These are phyloP conservation scores for Leucozona laternaria DNA, from an alignment of 2,888 invertebrate species.

Conservation along the genomic window DNA sequence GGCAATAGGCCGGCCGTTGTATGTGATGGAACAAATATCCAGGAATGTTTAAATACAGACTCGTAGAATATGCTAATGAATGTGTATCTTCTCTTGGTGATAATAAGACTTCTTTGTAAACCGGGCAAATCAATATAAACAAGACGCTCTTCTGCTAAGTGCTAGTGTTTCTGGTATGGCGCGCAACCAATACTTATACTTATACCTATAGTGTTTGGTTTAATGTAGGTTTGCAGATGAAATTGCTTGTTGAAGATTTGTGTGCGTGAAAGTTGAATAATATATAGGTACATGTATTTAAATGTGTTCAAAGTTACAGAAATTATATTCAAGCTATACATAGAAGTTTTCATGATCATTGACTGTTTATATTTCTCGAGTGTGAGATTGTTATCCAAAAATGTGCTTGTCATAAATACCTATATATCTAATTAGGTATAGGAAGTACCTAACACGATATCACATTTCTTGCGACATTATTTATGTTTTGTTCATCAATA, in stretches of 20 bases:
- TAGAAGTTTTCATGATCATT: neutral
- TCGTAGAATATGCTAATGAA: constrained; percentile 57
- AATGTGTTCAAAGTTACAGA: neutral
- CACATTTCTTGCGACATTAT: too few species aligned
- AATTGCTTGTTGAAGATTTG: neutral
- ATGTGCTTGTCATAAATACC: too few species aligned
- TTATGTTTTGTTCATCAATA: too few species aligned
- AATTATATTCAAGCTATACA: neutral
- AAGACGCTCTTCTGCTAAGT: constrained; percentile 28
- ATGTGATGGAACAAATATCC: constrained; percentile 33
- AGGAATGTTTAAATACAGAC: constrained; percentile 51
- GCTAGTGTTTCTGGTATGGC: constrained; percentile 22
- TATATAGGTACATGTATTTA: neutral
- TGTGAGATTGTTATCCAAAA: too few species aligned
- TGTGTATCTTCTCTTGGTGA: constrained; percentile 21
- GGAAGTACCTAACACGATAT: too few species aligned
- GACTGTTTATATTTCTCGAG: too few species aligned
- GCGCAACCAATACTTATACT: constrained; percentile 1
- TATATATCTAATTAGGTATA: too few species aligned
- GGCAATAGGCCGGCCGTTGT: constrained; percentile 28
- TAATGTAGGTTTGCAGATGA: constrained; percentile 5
- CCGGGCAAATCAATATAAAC: constrained; percentile 51
- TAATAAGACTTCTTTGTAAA: constrained; percentile 48
- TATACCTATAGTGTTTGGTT: neutral
- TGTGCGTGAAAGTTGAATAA: neutral